Conservation (phyloP, 2,113 vertebrate genomes). For the Puntigrus tetrazona region DNA sequence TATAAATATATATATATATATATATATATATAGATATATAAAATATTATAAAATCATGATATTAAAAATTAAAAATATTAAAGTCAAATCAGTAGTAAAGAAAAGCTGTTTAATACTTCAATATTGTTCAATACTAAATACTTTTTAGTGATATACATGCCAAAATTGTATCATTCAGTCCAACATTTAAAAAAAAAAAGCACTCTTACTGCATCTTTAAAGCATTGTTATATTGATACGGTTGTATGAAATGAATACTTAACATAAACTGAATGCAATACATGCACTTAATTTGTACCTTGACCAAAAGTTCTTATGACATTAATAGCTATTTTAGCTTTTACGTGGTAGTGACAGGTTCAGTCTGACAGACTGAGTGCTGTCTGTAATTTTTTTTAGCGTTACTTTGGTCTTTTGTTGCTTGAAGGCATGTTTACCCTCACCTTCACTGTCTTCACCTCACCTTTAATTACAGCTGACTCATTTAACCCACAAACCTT, state of each 20-base stretch:
- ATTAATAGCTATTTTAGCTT: background rate
- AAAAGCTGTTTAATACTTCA: background rate
- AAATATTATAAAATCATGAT: background rate
- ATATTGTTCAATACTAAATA: background rate
- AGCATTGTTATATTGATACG: background rate
- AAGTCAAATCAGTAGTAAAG: background rate
- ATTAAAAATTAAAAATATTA: no score
- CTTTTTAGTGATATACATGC: background rate
- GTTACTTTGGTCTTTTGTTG: background rate
- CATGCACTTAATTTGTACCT: background rate
- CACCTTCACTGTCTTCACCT: slow-evolving; percentile 27
- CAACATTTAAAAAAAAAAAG: background rate
- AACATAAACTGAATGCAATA: background rate
- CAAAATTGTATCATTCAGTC: background rate
- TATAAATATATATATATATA: no score
- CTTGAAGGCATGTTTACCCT: slow-evolving; percentile 6
- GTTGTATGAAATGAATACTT: background rate
- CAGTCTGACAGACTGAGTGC: background rate
- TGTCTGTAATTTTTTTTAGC: background rate
- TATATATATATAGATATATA: no score
- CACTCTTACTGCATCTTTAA: background rate
- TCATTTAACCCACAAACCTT: slow-evolving; percentile 14
- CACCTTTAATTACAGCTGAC: slow-evolving; percentile 26
- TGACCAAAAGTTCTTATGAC: background rate
- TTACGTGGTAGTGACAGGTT: background rate